A percentile compares a stretch with the other conserved stretches of the same genome.
Evolutionary conservation across 2,113 vertebrate genomes (phyloP).

Genomic region (Gymnobelideus leadbeateri): DNA sequence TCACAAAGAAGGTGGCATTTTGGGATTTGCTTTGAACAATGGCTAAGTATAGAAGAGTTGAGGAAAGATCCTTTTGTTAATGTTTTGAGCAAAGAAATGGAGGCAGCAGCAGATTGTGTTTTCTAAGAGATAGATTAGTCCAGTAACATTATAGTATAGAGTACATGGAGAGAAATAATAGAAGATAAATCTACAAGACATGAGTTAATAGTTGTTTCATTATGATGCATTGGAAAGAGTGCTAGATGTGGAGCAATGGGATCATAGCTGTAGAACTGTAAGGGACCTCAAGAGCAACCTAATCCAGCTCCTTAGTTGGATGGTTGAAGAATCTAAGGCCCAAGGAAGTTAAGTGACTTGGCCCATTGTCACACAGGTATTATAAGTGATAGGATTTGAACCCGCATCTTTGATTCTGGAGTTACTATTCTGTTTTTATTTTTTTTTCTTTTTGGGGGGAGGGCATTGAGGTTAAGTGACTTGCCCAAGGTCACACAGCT

Average conservation of each 20-base stretch:
- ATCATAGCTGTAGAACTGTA: not conserved
- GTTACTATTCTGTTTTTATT: not conserved
- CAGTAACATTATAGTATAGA: not conserved
- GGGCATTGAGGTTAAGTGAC: no score
- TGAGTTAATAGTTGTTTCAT: not conserved
- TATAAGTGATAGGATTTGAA: not conserved
- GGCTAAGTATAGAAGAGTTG: not conserved
- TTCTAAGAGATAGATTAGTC: not conserved
- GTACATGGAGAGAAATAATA: not conserved
- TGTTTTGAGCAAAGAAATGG: not conserved
- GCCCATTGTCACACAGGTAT: not conserved
- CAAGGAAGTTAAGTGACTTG: not conserved
- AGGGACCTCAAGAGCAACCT: not conserved
- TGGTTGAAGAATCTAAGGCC: not conserved
- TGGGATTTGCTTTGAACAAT: not conserved
- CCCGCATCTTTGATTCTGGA: not conserved
- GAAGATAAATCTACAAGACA: not conserved
- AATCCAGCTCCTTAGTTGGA: not conserved
- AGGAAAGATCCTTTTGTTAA: not conserved
- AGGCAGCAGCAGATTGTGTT: not conserved
- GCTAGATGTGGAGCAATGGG: not conserved
- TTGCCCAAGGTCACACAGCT: no score
- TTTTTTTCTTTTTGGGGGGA: no score
- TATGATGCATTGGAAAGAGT: not conserved
- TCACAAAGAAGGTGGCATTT: not conserved